These are phyloP conservation scores for Fringilla coelebs DNA, from an alignment of 2,797 vertebrate species.

Conservation along the genomic window DNA sequence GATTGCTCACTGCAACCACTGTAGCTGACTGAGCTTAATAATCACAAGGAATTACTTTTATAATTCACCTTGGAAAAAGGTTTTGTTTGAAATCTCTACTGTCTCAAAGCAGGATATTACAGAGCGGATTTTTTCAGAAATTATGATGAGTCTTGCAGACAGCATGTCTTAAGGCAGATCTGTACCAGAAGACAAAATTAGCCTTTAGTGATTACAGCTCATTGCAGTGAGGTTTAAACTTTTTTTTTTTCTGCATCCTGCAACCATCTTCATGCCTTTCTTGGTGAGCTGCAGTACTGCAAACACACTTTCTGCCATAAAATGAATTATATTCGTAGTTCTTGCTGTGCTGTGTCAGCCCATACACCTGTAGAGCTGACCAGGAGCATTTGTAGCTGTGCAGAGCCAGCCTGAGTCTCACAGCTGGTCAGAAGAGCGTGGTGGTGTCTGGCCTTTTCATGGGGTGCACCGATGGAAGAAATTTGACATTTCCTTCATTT, in stretches of 20 bases:
- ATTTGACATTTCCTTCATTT: not conserved
- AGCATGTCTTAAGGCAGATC: not conserved
- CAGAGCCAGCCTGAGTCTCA: fast-evolving
- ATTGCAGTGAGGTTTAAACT: not conserved
- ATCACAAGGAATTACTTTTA: not conserved
- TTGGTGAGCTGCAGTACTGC: not conserved
- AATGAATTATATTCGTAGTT: fast-evolving
- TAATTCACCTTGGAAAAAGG: not conserved
- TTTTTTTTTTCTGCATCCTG: not conserved
- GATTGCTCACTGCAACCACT: not conserved
- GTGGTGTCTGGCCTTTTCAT: not conserved
- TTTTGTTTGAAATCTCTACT: not conserved
- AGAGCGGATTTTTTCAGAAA: not conserved
- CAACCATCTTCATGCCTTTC: not conserved
- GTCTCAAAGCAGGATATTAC: not conserved
- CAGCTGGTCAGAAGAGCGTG: fast-evolving
- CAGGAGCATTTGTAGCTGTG: not conserved
- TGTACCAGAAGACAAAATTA: not conserved
- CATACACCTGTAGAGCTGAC: fast-evolving
- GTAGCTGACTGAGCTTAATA: not conserved
- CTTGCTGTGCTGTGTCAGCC: fast-evolving
- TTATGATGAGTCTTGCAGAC: not conserved
- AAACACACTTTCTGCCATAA: not conserved
- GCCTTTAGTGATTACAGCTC: not conserved
- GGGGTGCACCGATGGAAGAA: not conserved